Base-by-base conservation (phyloP, 1,140 invertebrate species). In the Diuraphis noxia region DNA sequence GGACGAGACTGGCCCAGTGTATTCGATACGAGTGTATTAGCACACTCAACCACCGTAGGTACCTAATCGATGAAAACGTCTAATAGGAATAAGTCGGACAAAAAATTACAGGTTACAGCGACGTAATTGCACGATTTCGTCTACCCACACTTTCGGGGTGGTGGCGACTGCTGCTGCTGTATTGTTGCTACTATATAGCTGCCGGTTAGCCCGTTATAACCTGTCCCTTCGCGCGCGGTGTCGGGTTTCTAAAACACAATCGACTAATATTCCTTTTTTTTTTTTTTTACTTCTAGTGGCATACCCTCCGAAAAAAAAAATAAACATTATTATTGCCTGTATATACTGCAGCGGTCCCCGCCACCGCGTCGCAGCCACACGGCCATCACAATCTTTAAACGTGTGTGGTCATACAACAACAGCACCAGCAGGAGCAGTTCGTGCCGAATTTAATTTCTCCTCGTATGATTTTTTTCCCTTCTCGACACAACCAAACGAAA, bases 31-130 rank as follows among this genome's bases (percentile, higher is more conserved):
- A 49, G 43, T 46, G 84, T 52, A 86, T 86, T 86, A 49, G 43
- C 85, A 86, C 46, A 52, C 81, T 17, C 34, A 38, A 52, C 52
- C 43, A 5, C 46, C 21, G 34, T 86, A 86, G 85, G 85, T 52
- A 86, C 46, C 30, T 52, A 86, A 86, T 86, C 85, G 85, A 86
- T 86, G 49, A 86, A 86, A 86, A 86, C 43, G 46, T 52, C 85
- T 52, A 38, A 86, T 86, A 49, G 43, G 85, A 52, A 86, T 38
- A 52, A 36, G 84, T 49, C 43, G 84, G 84, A 86, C n/a, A 79
- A 90, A 46, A 90, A 90, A 90, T 90, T 90, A 90, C 40, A 90
- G 88, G 63, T 90, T 90, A 90, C 88, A 72, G 88, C 88, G 19
- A 81, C 56, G 72, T 90, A 90, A 90, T 90, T 90, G 88, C 72